Evolutionary conservation across 2,113 vertebrate genomes (phyloP), one percentile per base, ranked within the genome.

Genomic region (Andinoacara biseriatus): DNA sequence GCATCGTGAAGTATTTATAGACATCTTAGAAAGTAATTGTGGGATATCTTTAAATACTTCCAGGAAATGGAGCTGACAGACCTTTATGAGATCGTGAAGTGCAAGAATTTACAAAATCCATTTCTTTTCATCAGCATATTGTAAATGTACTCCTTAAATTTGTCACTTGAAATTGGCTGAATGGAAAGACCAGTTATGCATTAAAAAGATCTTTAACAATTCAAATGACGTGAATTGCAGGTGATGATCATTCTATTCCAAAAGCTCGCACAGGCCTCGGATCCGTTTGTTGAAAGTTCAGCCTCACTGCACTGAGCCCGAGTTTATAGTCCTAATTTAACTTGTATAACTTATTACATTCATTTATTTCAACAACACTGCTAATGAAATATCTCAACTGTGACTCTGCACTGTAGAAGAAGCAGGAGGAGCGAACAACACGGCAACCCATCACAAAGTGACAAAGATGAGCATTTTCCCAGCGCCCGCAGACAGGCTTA

Each of bases 31-130:
- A 91, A 84, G 38, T 2, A 13, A 61, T 7, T 18, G 78, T 54
- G 63, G 35, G 92, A 94, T 94, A 95, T 94, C 94, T 95, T 91
- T 89, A 93, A 94, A 95, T 93, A 95, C 94, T 94, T 89, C 95
- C 59, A 81, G 75, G 79, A 85, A 89, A 77, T 59, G 56, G 24
- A 81, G 77, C 49, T 62, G 76, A 26, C 22, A 65, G 76, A 84
- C 33, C 72, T 86, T 72, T 65, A 43, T 59, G 40, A 76, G 89
- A 93, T 93, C 93, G 93, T 83, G 81, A 93, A 90, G 91, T 83
- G 93, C 93, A 94, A 91, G 81, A 93, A 91, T 90, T 63, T 82
- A 90, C 87, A 87, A 91, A 93, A 92, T 84, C 90, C 94, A 95
- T 92, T 86, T 60, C 20, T 82, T 46, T 26, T 81, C n/a, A 76